phyloP scores from a whole-genome alignment of 2,888 invertebrate genomes.

The Thera britannica region DNA sequence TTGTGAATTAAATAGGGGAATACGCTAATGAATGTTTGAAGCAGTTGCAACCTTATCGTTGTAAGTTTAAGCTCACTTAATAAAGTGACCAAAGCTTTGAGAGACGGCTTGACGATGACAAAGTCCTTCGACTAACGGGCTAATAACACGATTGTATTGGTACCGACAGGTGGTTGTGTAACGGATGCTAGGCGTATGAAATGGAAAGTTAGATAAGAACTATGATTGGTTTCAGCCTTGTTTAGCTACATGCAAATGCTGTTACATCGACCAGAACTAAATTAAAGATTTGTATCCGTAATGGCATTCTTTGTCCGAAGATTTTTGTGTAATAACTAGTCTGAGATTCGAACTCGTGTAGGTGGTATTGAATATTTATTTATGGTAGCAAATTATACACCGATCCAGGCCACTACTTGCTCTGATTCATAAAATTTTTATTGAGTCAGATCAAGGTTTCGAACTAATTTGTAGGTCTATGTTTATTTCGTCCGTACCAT shows the following conservation, averaged over 20 bases:
- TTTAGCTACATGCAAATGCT: constrained; percentile 58
- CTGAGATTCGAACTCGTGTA: constrained; percentile 29
- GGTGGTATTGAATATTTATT: constrained; percentile 32
- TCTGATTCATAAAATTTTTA: constrained; percentile 27
- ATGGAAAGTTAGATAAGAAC: constrained; percentile 63
- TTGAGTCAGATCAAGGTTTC: constrained; percentile 11
- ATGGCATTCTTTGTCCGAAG: constrained; percentile 46
- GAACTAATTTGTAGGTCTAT: neutral
- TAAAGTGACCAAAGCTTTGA: constrained; percentile 5
- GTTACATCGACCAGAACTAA: constrained; percentile 48
- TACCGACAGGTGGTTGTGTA: constrained; percentile 50
- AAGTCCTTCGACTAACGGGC: constrained; percentile 28
- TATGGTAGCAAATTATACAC: constrained; percentile 31
- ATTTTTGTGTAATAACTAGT: constrained; percentile 39
- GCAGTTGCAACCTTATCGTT: constrained; percentile 21
- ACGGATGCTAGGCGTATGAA: constrained; percentile 52
- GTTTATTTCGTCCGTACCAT: neutral
- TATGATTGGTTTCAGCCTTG: constrained; percentile 60
- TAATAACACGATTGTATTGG: constrained; percentile 34
- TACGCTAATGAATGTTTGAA: constrained; percentile 45
- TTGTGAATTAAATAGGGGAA: constrained; percentile 52
- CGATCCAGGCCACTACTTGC: constrained; percentile 13
- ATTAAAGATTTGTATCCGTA: constrained; percentile 47
- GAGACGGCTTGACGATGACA: constrained; percentile 26
- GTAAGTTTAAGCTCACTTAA: constrained; percentile 2